Base-by-base conservation (phyloP, 2,113 vertebrate genomes). In the Colaptes auratus region DNA sequence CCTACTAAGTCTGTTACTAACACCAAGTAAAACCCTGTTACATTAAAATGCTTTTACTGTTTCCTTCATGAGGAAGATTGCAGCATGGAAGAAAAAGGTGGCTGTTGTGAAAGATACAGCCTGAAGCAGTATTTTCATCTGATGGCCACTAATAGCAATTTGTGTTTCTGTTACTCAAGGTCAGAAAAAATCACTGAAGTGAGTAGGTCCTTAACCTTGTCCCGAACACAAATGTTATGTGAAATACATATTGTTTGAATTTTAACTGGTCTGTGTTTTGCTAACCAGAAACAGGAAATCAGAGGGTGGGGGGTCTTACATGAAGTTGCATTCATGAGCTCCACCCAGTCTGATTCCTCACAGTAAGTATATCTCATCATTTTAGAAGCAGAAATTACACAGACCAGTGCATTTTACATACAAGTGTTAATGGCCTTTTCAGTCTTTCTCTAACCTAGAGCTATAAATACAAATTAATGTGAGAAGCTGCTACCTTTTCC, bases 391-490 rank as follows among this genome's bases (percentile, higher is more conserved):
- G 19, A 82, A 92, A 87, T 89, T 87, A 56, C 39, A 66, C 71
- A 73, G 21, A 93, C 70, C 33, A 56, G 55, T 89, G 50, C 39
- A 44, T 80, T 86, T 92, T 64, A 42, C 16, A 31, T 35, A 25
- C 1, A 79, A 91, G 79, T 83, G 89, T 86, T 96, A 91, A 67
- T 69, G 64, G 60, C 72, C 71, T 95, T 96, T 95, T 92, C 82
- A 78, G 67, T 89, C 52, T 93, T 8, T 52, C 8, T 71, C 48
- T 95, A 86, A 91, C 85, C 84, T 71, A 83, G 23, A 89, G 53
- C 64, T 95, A 92, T 89, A 95, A 95, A 96, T 85, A 82, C 19
- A 87, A 58, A 59, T 31, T 74, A 70, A 80, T 1, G 8, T 81
- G 65, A 93, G 87, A 91, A 81, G 14, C 53, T 93, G 67, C 58